Conservation (phyloP, 1,140 invertebrate genomes). For the Pseudomyrmex sp. region DNA sequence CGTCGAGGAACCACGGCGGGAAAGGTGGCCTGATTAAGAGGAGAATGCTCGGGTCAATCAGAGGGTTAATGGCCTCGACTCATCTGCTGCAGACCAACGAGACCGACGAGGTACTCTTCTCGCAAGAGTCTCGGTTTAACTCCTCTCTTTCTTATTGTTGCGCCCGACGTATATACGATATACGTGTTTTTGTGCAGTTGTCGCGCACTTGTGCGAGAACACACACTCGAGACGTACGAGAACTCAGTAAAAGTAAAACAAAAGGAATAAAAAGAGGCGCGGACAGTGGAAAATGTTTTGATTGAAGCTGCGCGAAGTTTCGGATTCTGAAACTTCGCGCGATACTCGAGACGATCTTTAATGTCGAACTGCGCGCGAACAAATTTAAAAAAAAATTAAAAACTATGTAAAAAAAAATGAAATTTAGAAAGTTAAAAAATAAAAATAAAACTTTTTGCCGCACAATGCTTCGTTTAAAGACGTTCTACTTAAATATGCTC, state of each 20-base stretch:
- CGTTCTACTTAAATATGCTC: neutral
- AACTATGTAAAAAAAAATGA: too few relatives aligned
- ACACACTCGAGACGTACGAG: neutral
- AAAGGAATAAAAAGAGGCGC: neutral
- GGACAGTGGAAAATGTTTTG: neutral
- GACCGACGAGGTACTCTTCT: slow-evolving; percentile 78
- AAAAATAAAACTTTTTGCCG: too few relatives aligned
- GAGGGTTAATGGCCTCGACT: slow-evolving; percentile 82
- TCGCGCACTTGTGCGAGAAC: slow-evolving; percentile 10
- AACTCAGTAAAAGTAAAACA: neutral
- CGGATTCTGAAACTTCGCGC: neutral
- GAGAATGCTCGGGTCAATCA: slow-evolving; percentile 83
- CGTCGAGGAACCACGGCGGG: slow-evolving; percentile 60
- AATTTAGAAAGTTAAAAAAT: too few relatives aligned
- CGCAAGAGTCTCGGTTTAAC: slow-evolving; percentile 15
- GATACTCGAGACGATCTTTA: neutral
- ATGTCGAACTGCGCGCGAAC: too few relatives aligned
- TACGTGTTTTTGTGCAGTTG: slow-evolving; percentile 29
- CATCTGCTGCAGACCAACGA: slow-evolving; percentile 80
- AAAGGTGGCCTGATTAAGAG: slow-evolving; percentile 79
- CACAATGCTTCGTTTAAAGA: too few relatives aligned
- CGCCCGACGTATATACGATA: neutral
- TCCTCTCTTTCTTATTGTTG: neutral
- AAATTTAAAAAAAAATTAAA: too few relatives aligned
- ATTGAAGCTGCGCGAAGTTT: neutral